A percentile compares a stretch with the other conserved stretches of the same genome.
Evolutionary conservation across 2,797 vertebrate species (phyloP).

Genomic region (Epinephelus awoara): DNA sequence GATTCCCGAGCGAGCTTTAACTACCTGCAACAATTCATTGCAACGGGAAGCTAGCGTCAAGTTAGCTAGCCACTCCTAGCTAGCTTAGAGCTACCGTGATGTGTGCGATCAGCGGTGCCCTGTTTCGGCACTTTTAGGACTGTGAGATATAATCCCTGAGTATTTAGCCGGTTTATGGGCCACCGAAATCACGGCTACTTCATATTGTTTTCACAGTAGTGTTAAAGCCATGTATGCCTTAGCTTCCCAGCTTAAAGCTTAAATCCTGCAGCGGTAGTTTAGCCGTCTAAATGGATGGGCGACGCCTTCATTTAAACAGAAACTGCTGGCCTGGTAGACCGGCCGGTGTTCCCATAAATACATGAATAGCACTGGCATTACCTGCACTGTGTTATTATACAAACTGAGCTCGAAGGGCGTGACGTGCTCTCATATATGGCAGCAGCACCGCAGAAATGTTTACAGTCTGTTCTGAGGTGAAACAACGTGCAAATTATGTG

Average conservation of each 20-base stretch:
- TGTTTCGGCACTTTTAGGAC: slow-evolving; percentile 48
- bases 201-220: background rate
- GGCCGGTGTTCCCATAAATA: slow-evolving; percentile 15
- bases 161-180: slow-evolving; percentile 3
- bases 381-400: slow-evolving; percentile 6
- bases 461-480: background rate
- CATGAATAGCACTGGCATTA: background rate
- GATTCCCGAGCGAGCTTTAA: background rate
- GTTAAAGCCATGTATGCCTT: background rate
- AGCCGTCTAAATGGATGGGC: slow-evolving; percentile 65
- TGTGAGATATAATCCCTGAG: slow-evolving; percentile 15
- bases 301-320: slow-evolving; percentile 79
- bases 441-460: background rate
- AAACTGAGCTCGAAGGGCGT: slow-evolving; percentile 3
- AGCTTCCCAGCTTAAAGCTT: background rate
- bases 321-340: slow-evolving; percentile 49
- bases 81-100: slow-evolving; percentile 67
- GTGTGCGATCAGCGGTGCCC: slow-evolving; percentile 45
- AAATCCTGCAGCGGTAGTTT: slow-evolving; percentile 16
- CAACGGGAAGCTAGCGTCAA: slow-evolving; percentile 57
- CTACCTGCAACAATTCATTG: slow-evolving; percentile 28
- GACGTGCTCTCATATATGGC: background rate
- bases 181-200: background rate
- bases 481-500: slow-evolving; percentile 1
- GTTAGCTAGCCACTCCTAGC: slow-evolving; percentile 73